Evolutionary conservation across 2,797 vertebrate species (phyloP), one percentile per base, ranked within the genome.

Genomic region (Babyrousa celebensis): DNA sequence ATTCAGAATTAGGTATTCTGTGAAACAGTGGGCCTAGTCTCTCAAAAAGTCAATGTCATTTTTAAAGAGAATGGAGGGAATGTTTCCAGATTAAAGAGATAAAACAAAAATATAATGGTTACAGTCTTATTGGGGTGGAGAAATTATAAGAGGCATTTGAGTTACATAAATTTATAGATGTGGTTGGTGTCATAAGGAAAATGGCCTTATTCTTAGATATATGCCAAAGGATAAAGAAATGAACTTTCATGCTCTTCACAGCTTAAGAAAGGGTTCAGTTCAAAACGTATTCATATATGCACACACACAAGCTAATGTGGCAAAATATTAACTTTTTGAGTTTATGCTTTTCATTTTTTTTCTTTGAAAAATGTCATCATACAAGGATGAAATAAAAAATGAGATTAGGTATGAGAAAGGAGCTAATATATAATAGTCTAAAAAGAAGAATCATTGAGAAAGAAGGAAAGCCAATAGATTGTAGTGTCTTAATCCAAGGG

Each of bases 321-420:
- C n/a, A 92, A 17, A 62, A 40, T 93, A 60, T 65, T 93, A 80
- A 87, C 21, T 79, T 89, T 85, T 90, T 90, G n/a, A 78, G 43
- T 78, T 62, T 79, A 80, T 74, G 48, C 65, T 79, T 91, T 62
- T 85, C 67, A 54, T 67, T 91, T 85, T 93, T 80, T 95, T 67
- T 91, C 43, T 89, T 67, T 90, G 68, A 87, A 87, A 87, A 36
- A 68, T 67, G 58, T 87, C 14, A 40, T 80, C 74, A 68, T 82
- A 83, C 48, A 36, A 15, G 80, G 67, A 54, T 62, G 75, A 82
- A 86, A 18, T 80, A 79, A 74, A 74, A 93, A 58, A 89, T 85
- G 60, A 78, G 70, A 32, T 77, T 65, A 83, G 52, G 56, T 48
- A 65, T 92, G 43, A 89, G 63, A 89, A 89, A 94, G 72, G 58